Evolutionary conservation across 1,140 invertebrate genomes (phyloP).

Genomic region (Sinonovacula constricta): DNA sequence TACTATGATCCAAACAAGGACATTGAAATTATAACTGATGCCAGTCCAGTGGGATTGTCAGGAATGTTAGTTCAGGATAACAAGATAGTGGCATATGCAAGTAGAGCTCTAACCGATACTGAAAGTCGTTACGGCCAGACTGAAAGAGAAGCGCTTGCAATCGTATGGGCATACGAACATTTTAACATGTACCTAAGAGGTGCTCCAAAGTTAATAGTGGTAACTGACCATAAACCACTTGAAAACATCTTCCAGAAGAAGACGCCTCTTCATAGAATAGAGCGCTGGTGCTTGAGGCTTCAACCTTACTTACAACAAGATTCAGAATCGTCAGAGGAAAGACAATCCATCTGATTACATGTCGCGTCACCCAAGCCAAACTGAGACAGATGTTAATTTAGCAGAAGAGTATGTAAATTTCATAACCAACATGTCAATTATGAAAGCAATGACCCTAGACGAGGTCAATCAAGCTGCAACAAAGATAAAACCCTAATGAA

Average conservation of each 20-base stretch:
- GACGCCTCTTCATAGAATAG: conserved; percentile 24
- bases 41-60: too few relatives aligned
- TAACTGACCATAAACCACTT: conserved; percentile 44
- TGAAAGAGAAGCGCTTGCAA: conserved; percentile 74
- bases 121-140: conserved; percentile 76
- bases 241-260: conserved; percentile 6
- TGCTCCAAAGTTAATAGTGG: conserved; percentile 52
- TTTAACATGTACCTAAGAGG: conserved; percentile 49
- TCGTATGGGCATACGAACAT: conserved; percentile 50
- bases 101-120: conserved; percentile 71
- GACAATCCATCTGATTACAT: neutral
- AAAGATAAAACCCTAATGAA: too few relatives aligned
- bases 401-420: too few relatives aligned
- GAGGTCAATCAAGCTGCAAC: too few relatives aligned
- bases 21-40: too few relatives aligned
- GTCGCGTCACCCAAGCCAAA: conserved; percentile 8
- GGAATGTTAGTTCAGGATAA: too few relatives aligned
- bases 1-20: conserved; percentile 49
- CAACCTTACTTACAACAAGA: neutral
- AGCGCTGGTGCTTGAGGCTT: conserved; percentile 7
- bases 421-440: too few relatives aligned
- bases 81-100: conserved; percentile 76
- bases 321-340: conserved; percentile 1
- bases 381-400: too few relatives aligned
- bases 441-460: conserved; percentile 8